These are phyloP conservation scores for Zygaena filipendulae DNA, from an alignment of 2,888 invertebrate genomes.

Conservation along the genomic window DNA sequence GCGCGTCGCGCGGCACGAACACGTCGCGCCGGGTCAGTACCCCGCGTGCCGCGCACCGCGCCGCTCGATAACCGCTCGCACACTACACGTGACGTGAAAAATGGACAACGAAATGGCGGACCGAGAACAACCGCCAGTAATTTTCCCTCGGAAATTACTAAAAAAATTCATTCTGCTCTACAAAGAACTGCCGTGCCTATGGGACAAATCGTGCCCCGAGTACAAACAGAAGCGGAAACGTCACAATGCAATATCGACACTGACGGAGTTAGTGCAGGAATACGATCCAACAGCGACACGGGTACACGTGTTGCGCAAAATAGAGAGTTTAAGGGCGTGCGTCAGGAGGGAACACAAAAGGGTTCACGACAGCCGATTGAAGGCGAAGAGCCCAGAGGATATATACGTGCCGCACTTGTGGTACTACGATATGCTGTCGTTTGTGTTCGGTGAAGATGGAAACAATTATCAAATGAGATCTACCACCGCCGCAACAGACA, in stretches of 20 bases:
- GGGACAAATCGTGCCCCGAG: conserved; percentile 32
- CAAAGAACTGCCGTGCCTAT: conserved; percentile 38
- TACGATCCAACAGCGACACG: conserved; percentile 44
- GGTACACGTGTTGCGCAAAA: conserved; percentile 49
- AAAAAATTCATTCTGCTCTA: conserved; percentile 40
- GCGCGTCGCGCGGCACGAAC: conserved; percentile 1
- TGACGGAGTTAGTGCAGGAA: conserved; percentile 42
- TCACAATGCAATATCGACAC: conserved; percentile 38
- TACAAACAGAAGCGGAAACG: conserved; percentile 42
- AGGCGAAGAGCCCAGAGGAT: conserved; percentile 28
- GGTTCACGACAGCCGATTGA: conserved; percentile 32
- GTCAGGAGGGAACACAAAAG: conserved; percentile 44
- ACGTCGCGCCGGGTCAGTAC: conserved; percentile 9
- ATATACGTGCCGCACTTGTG: conserved; percentile 42
- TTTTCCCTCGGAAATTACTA: conserved; percentile 43
- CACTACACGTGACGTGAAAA: conserved; percentile 1
- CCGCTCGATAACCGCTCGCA: conserved; percentile 31
- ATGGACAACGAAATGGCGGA: conserved; percentile 31
- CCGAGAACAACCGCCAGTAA: conserved; percentile 25
- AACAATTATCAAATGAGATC: conserved; percentile 17
- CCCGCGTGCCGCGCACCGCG: conserved; percentile 47
- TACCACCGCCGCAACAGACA: conserved; percentile 9
- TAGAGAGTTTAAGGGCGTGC: conserved; percentile 53
- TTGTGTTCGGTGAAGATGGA: conserved; percentile 32
- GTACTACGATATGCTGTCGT: conserved; percentile 45